Percentiles rank a stretch among this genome's conserved stretches.
These are phyloP conservation scores for Lasioglossum oenotherae DNA, from an alignment of 2,888 invertebrate species.

Conservation along the genomic window DNA sequence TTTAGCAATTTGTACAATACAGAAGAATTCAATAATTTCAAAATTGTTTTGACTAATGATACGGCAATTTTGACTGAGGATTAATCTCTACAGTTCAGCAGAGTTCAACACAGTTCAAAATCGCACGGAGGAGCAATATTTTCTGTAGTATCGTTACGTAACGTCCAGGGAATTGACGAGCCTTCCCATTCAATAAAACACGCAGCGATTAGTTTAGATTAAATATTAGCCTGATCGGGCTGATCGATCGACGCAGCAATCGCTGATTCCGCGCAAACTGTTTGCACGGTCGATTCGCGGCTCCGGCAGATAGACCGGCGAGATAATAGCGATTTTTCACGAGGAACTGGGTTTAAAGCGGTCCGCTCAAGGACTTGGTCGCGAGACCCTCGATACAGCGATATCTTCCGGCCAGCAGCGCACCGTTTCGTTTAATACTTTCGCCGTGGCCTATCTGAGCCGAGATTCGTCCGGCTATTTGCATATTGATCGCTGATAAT, in stretches of 20 bases:
- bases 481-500: constrained; percentile 4
- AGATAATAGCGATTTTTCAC: constrained; percentile 21
- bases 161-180: background rate
- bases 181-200: background rate
- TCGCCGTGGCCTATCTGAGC: background rate
- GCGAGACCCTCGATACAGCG: background rate
- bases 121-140: background rate
- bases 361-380: background rate
- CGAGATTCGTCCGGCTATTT: background rate
- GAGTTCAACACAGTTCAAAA: too few relatives aligned
- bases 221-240: background rate
- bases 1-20: too few relatives aligned
- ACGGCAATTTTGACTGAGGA: too few relatives aligned
- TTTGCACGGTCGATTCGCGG: constrained; percentile 19
- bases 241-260: background rate
- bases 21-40: too few relatives aligned
- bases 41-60: too few relatives aligned
- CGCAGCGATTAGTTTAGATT: background rate
- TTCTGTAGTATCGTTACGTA: background rate
- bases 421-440: background rate
- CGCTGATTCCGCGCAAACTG: background rate
- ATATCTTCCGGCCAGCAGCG: background rate
- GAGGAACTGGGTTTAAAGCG: background rate
- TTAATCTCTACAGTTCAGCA: too few relatives aligned
- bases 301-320: constrained; percentile 13